Conservation (phyloP, 2,888 invertebrate species). For the Platynereis dumerilii region DNA sequence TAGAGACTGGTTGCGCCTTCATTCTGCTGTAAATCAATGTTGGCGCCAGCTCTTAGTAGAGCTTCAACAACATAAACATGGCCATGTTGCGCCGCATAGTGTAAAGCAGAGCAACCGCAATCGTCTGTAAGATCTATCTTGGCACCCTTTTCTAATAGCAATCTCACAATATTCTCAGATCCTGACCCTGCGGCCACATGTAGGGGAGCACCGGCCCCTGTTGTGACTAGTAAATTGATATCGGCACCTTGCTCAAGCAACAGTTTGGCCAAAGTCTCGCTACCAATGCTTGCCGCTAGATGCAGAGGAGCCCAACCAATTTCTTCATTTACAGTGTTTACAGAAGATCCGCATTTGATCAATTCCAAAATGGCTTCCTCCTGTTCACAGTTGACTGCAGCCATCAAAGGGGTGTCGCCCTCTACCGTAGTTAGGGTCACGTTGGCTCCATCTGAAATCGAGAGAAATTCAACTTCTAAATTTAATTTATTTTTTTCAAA, state of each 20-base stretch:
- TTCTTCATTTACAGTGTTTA: slow-evolving; percentile 52
- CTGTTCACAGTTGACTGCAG: slow-evolving; percentile 45
- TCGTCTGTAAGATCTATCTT: slow-evolving; percentile 53
- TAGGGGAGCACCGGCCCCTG: slow-evolving; percentile 21
- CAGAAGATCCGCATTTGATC: slow-evolving; percentile 44
- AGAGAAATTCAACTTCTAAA: background rate
- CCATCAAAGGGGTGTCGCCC: slow-evolving; percentile 49
- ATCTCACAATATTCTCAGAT: slow-evolving; percentile 8
- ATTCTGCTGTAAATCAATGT: slow-evolving; percentile 83
- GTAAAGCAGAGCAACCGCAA: slow-evolving; percentile 56
- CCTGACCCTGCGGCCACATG: slow-evolving; percentile 29
- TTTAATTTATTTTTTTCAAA: too few relatives aligned
- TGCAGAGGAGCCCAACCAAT: slow-evolving; percentile 25
- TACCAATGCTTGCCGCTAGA: slow-evolving; percentile 37
- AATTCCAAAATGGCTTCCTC: slow-evolving; percentile 42
- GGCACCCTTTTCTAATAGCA: slow-evolving; percentile 36
- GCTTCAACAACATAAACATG: slow-evolving; percentile 45
- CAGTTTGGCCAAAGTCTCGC: slow-evolving; percentile 46
- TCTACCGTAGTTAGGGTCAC: slow-evolving; percentile 22
- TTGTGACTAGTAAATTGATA: slow-evolving; percentile 10
- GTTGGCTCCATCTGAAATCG: slow-evolving; percentile 16
- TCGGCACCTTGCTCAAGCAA: slow-evolving; percentile 43
- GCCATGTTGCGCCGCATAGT: slow-evolving; percentile 57
- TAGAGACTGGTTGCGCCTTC: slow-evolving; percentile 28
- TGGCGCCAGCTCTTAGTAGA: slow-evolving; percentile 80